Evolutionary conservation across 2,888 invertebrate species (phyloP).

Genomic region (Eupithecia inturbata): DNA sequence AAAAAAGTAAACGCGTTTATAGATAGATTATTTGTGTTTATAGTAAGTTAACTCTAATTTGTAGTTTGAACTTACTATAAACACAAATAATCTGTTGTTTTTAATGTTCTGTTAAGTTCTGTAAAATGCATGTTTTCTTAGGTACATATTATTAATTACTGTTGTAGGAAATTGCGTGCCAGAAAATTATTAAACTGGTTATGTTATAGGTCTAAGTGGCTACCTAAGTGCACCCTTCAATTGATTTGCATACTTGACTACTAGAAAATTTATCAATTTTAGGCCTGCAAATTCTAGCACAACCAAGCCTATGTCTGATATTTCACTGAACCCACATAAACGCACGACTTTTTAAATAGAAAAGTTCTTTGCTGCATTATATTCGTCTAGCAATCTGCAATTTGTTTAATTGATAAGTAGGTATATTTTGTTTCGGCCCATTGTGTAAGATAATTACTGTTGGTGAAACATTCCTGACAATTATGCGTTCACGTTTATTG

Average conservation of each 20-base stretch:
- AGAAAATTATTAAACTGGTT: conserved; percentile 43
- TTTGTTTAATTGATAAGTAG: conserved; percentile 54
- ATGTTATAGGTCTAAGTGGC: conserved; percentile 39
- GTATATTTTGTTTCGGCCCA: conserved; percentile 55
- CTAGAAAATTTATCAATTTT: conserved; percentile 53
- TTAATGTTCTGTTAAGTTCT: not conserved
- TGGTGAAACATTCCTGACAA: conserved; percentile 50
- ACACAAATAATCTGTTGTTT: not conserved
- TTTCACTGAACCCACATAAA: not conserved
- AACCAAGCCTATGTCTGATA: not conserved
- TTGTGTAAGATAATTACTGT: conserved; percentile 57
- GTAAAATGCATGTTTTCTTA: not conserved
- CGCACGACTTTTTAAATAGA: not conserved
- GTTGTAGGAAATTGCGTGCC: conserved; percentile 27
- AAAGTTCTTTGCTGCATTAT: conserved; percentile 41
- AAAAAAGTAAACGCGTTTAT: not conserved
- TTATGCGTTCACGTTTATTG: conserved; percentile 43
- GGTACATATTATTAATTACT: not conserved
- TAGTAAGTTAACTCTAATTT: no score
- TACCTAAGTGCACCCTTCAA: conserved; percentile 54
- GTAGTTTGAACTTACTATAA: not conserved
- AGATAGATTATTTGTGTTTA: no score
- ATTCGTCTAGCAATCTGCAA: conserved; percentile 52
- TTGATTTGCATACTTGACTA: conserved; percentile 59
- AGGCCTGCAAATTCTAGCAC: conserved; percentile 41